phyloP scores from a whole-genome alignment of 2,113 vertebrate genomes.

The Austrofundulus limnaeus region DNA sequence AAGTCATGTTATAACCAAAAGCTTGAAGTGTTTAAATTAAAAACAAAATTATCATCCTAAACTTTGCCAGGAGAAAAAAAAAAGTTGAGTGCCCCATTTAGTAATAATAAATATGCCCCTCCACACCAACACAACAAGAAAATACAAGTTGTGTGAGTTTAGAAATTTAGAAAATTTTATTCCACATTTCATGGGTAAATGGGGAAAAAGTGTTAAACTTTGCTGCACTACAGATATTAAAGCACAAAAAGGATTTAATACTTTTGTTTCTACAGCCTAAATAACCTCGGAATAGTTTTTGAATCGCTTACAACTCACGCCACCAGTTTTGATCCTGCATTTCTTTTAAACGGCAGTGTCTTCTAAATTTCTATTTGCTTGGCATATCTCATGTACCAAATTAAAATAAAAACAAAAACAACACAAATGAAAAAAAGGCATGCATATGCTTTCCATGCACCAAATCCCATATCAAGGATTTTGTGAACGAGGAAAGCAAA shows the following conservation, averaged over 20 bases:
- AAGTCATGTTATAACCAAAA: background rate
- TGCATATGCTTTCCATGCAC: background rate
- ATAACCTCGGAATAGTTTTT: background rate
- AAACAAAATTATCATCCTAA: background rate
- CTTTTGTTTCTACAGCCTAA: background rate
- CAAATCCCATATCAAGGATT: slow-evolving; percentile 4
- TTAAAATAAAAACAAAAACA: background rate
- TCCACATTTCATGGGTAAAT: too few relatives aligned
- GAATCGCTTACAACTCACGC: background rate
- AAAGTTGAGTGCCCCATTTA: background rate
- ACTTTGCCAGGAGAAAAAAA: background rate
- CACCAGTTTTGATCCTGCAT: background rate
- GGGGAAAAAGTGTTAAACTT: too few relatives aligned
- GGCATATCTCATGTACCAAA: background rate
- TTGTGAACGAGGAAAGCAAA: background rate
- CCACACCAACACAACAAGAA: background rate
- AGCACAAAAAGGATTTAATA: background rate
- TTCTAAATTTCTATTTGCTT: background rate
- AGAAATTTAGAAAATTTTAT: background rate
- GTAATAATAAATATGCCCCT: background rate
- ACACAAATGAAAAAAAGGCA: background rate
- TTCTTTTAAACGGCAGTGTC: background rate
- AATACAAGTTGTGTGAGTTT: background rate
- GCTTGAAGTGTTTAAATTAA: background rate
- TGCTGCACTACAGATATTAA: background rate